Evolutionary conservation across 2,113 vertebrate genomes (phyloP).

Genomic region (Macrotis lagotis): DNA sequence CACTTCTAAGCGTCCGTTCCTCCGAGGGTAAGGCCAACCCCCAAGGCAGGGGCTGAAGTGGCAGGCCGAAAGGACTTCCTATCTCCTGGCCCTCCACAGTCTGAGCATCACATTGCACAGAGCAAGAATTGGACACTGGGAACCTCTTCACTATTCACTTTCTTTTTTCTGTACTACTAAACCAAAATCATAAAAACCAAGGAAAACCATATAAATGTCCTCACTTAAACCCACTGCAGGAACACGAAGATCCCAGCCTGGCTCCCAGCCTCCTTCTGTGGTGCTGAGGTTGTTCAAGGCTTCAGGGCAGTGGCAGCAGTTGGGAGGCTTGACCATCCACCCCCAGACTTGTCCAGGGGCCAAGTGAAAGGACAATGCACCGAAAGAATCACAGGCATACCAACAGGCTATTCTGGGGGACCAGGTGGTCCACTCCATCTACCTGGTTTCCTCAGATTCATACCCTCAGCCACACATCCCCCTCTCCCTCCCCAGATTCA

Average conservation of each 20-base stretch:
- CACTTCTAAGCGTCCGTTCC: too few relatives aligned
- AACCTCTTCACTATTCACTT: not conserved
- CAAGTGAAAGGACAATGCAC: not conserved
- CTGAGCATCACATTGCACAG: not conserved
- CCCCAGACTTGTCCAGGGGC: not conserved
- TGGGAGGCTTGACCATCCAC: not conserved
- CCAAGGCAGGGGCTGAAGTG: not conserved
- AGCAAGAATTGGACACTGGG: not conserved
- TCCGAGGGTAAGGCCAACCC: too few relatives aligned
- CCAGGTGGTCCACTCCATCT: not conserved
- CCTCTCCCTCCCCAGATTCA: too few relatives aligned
- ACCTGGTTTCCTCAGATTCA: not conserved
- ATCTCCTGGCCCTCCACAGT: not conserved
- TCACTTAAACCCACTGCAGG: conserved; percentile 4
- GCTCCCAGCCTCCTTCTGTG: not conserved
- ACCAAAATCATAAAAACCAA: conserved; percentile 1
- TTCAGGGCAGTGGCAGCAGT: not conserved
- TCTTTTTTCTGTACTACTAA: not conserved
- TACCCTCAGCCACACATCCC: not conserved
- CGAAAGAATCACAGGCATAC: not conserved
- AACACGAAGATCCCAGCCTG: not conserved
- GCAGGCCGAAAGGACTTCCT: not conserved
- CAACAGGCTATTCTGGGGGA: not conserved
- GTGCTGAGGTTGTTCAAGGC: not conserved
- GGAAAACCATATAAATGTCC: conserved; percentile 6